Base-by-base conservation (phyloP, 2,888 invertebrate species). In the Hirtodrosophila alboralis region DNA sequence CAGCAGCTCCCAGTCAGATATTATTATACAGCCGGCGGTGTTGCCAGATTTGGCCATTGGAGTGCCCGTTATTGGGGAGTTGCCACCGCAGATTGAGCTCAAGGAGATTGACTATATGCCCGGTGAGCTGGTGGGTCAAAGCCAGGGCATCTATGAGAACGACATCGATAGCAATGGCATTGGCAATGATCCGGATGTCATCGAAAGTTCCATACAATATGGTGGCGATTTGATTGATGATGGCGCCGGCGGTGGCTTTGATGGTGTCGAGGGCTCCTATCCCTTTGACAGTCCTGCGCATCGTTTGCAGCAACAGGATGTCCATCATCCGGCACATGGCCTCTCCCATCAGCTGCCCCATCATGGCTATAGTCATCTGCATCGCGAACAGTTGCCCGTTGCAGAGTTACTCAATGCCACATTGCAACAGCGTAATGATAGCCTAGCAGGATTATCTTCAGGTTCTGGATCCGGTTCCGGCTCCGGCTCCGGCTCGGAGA, bases 21-120 rank as follows among this genome's bases (percentile, higher is more conserved):
- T 91, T 14, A 86, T 91, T 3, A 91, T 91, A 41, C 89, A 91
- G 56, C 91, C 91, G 5, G 90, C 90, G 6, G 76, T 90, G 31
- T 72, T 90, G n/a, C 89, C 91, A 3, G 90, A 90, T 51, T 73
- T 90, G 75, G 87, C 90, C 1, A 90, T 91, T 21, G 90, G 90
- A 8, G 90, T 91, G 12, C 91, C 91, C 0, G 89, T 91, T 1
- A 91, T 91, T 54, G 91, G 89, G 1, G 91, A 91, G 64, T 58
- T 91, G 23, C 91, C 91, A 12, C 91, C 91, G 12, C 91, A 91
- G 75, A 90, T 91, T 57, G 90, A 91, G 67, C 77, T 91, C 1
- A 90, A 89, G 68, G 90, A 90, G 81, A 90, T 90, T 64, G 90
- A 90, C 72, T 90, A 87, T 57, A 88, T 90, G 86, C 89, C 90